Conservation (phyloP, 2,797 vertebrate species). For the Buphagus erythrorhynchus region DNA sequence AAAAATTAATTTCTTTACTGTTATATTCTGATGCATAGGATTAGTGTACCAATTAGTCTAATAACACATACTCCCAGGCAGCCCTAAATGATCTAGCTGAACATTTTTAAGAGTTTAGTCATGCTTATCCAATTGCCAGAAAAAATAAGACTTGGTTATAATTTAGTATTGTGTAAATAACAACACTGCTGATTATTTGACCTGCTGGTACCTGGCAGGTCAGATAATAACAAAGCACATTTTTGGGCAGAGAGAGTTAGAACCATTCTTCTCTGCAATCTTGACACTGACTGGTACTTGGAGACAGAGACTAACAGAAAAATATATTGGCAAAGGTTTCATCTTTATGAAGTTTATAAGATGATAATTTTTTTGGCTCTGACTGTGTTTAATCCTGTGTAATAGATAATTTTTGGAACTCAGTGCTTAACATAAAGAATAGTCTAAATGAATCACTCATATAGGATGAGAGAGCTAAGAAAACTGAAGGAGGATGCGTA, state of each 20-base stretch:
- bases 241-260: neutral
- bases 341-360: constrained; percentile 25
- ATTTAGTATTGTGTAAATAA: neutral
- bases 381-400: neutral
- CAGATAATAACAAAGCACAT: neutral
- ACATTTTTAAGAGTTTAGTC: constrained; percentile 50
- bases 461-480: neutral
- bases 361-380: neutral
- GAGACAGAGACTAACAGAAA: neutral
- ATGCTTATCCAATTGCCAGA: constrained; percentile 22
- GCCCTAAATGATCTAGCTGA: neutral
- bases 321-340: constrained; percentile 30
- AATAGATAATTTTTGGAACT: neutral
- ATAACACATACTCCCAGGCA: neutral
- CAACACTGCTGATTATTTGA: neutral
- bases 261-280: neutral
- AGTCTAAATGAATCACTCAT: constrained; percentile 2
- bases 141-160: neutral
- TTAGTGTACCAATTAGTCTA: neutral
- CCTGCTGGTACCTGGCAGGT: neutral
- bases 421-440: neutral
- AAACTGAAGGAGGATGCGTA: neutral
- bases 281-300: neutral
- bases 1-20: neutral
- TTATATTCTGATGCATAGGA: neutral